A percentile compares a stretch with the other conserved stretches of the same genome.
These are phyloP conservation scores for Nysson spinosus DNA, from an alignment of 2,888 invertebrate genomes.

Conservation along the genomic window DNA sequence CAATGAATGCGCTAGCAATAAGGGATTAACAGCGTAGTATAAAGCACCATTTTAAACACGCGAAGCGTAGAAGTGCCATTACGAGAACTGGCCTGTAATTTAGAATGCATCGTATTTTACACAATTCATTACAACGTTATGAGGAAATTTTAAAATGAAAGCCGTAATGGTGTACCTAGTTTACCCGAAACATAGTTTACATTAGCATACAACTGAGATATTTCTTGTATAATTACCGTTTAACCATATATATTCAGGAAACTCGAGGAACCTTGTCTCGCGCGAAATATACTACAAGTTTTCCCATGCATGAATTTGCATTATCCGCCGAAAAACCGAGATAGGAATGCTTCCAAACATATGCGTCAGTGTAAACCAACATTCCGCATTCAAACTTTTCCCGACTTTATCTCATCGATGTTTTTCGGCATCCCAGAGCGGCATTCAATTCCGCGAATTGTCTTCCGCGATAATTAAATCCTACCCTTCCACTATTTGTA, in stretches of 20 bases:
- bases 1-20: too few species aligned
- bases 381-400: conserved; percentile 22
- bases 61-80: too few species aligned
- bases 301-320: conserved; percentile 14
- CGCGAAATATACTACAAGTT: conserved; percentile 1
- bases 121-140: background rate
- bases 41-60: too few species aligned
- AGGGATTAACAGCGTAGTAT: too few species aligned
- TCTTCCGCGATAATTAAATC: too few species aligned
- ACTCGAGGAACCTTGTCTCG: background rate
- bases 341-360: background rate
- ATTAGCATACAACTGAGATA: background rate
- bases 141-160: too few species aligned
- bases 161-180: too few species aligned
- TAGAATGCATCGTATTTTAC: too few species aligned
- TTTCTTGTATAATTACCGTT: conserved; percentile 11
- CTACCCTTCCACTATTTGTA: too few species aligned
- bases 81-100: too few species aligned
- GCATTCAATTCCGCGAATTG: conserved; percentile 2
- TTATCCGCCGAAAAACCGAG: conserved; percentile 11
- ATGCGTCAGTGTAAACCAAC: background rate
- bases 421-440: conserved; percentile 2
- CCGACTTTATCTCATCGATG: conserved; percentile 6
- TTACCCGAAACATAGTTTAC: background rate
- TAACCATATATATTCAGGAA: background rate